These are phyloP conservation scores for Hydroisotoma schaefferi DNA, from an alignment of 2,888 invertebrate genomes.

Conservation along the genomic window DNA sequence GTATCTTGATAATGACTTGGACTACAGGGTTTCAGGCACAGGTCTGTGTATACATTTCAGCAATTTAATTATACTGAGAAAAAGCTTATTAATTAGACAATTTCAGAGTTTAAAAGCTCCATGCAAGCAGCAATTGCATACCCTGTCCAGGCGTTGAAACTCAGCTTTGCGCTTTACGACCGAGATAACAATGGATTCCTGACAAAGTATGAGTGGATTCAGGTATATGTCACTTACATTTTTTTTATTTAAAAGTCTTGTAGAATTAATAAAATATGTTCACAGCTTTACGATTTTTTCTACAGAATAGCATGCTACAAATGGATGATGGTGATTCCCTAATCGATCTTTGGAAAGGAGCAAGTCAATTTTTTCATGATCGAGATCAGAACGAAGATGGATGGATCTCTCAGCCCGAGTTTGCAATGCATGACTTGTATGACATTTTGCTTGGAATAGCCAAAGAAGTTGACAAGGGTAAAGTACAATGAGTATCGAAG, in stretches of 20 bases:
- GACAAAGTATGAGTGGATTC: conserved; percentile 1
- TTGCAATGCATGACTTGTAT: not conserved
- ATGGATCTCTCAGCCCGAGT: not conserved
- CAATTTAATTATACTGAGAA: too few species aligned
- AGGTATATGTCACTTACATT: too few species aligned
- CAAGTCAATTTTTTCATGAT: not conserved
- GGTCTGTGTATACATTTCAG: too few species aligned
- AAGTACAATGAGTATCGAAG: too few species aligned
- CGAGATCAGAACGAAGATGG: conserved; percentile 5
- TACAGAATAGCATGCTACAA: not conserved
- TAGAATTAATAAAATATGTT: not conserved
- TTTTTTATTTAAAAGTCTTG: not conserved
- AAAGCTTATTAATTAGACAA: too few species aligned
- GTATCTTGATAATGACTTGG: too few species aligned
- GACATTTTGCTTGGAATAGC: not conserved
- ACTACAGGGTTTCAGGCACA: too few species aligned
- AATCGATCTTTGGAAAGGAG: not conserved
- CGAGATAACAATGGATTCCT: not conserved
- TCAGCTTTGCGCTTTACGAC: not conserved
- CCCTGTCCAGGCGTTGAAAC: not conserved
- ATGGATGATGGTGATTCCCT: not conserved
- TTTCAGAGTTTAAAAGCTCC: not conserved
- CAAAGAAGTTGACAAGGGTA: not conserved
- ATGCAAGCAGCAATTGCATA: not conserved
- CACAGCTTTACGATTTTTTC: not conserved